Evolutionary conservation across 1,140 invertebrate species (phyloP).

Genomic region (Phortica variegata): DNA sequence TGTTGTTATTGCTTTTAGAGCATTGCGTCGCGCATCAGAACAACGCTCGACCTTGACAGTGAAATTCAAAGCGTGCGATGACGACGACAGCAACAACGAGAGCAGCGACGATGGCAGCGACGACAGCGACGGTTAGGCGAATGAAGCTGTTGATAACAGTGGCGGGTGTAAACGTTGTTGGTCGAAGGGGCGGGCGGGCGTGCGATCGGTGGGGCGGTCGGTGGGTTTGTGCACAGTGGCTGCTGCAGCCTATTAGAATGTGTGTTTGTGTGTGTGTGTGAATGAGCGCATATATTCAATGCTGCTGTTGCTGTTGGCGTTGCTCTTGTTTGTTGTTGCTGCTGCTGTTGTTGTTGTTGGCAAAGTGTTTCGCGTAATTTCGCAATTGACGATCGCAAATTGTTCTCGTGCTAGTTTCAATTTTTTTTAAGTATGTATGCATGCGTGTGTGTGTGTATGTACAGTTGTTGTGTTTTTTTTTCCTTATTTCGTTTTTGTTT

Average conservation of each 20-base stretch:
- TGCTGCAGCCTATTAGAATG: too few relatives aligned
- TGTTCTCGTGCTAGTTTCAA: neutral
- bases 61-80: constrained; percentile 34
- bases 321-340: constrained; percentile 12
- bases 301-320: constrained; percentile 17
- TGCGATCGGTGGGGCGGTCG: too few relatives aligned
- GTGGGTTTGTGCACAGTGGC: too few relatives aligned
- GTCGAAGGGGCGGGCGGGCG: too few relatives aligned
- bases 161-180: too few relatives aligned
- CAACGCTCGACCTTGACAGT: constrained; percentile 56
- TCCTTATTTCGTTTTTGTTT: constrained; percentile 2
- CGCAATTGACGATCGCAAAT: constrained; percentile 50
- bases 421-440: constrained; percentile 16
- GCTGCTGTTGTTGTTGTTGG: constrained; percentile 12
- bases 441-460: neutral
- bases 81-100: too few relatives aligned
- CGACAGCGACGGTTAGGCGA: too few relatives aligned
- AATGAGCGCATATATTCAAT: neutral
- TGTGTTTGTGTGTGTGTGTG: too few relatives aligned
- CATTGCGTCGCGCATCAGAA: constrained; percentile 53
- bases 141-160: too few relatives aligned
- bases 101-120: too few relatives aligned
- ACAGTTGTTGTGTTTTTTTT: neutral
- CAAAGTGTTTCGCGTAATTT: constrained; percentile 27
- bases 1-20: neutral